These are phyloP conservation scores for Bombus superbus DNA, from an alignment of 1,140 invertebrate genomes.

Conservation along the genomic window DNA sequence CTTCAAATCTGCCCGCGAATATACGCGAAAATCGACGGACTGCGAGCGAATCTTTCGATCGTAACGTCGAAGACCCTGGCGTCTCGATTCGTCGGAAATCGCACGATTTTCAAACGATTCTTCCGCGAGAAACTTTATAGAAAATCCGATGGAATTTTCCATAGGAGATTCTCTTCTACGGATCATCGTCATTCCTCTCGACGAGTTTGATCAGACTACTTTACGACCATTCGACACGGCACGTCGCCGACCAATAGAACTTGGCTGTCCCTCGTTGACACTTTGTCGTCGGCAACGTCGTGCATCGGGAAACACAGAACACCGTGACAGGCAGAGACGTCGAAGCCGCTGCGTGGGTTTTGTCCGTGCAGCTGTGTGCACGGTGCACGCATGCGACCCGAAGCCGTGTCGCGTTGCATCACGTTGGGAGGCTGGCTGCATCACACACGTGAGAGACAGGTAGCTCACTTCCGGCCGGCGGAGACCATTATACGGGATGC, in stretches of 20 bases:
- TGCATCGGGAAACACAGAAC: neutral
- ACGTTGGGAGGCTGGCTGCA: constrained; percentile 78
- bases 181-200: neutral
- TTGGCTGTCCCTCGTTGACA: neutral
- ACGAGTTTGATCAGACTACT: neutral
- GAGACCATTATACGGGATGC: constrained; percentile 59
- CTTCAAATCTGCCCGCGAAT: too few species aligned
- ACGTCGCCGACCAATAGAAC: neutral
- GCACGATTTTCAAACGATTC: too few species aligned
- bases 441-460: constrained; percentile 81
- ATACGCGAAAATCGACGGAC: too few species aligned
- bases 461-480: constrained; percentile 78
- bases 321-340: neutral
- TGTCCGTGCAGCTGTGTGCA: constrained; percentile 14
- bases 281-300: neutral
- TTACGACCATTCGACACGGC: neutral
- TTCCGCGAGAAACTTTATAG: too few species aligned
- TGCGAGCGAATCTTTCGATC: too few species aligned
- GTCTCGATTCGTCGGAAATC: too few species aligned
- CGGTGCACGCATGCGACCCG: constrained; percentile 25
- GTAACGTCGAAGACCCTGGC: too few species aligned
- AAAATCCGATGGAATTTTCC: too few species aligned
- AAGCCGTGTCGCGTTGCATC: constrained; percentile 22
- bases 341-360: neutral
- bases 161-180: neutral